Evolutionary conservation across 2,888 invertebrate genomes (phyloP).

Genomic region (Pollenia labialis): DNA sequence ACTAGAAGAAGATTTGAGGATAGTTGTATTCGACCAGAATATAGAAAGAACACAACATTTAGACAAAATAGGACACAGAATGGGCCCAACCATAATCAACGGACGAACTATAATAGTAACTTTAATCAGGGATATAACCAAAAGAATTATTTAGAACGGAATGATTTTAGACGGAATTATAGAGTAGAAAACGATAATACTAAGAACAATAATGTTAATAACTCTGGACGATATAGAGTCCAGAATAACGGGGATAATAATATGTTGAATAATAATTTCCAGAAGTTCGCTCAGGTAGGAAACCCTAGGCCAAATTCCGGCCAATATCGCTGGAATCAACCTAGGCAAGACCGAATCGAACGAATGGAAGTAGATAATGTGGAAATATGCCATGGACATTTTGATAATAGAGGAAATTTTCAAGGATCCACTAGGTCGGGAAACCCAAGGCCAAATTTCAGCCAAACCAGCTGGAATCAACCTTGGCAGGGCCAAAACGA

Average conservation of each 20-base stretch:
- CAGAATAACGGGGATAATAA: too few species aligned
- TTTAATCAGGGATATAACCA: background rate
- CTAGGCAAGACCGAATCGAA: slow-evolving; percentile 39
- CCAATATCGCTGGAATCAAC: slow-evolving; percentile 47
- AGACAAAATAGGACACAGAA: slow-evolving; percentile 2
- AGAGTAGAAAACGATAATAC: too few species aligned
- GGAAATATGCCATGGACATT: background rate
- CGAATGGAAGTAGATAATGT: slow-evolving; percentile 47
- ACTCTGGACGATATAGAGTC: too few species aligned
- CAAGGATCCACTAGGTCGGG: slow-evolving; percentile 35
- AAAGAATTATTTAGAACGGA: too few species aligned
- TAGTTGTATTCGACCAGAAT: slow-evolving; percentile 8
- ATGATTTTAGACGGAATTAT: too few species aligned
- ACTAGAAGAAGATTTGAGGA: slow-evolving; percentile 2
- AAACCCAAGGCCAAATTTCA: slow-evolving; percentile 18
- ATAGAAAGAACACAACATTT: background rate
- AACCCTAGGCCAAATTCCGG: slow-evolving; percentile 46
- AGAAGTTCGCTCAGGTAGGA: slow-evolving; percentile 28
- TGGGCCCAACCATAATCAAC: background rate
- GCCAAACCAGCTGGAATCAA: slow-evolving; percentile 13
- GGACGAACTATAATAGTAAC: background rate
- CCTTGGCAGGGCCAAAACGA: slow-evolving; percentile 45
- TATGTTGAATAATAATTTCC: background rate
- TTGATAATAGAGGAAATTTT: background rate
- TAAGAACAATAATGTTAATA: too few species aligned